Percentiles rank a stretch among this genome's conserved stretches.
phyloP scores from a whole-genome alignment of 2,113 vertebrate genomes.

The Sinocyclocheilus maitianheensis region DNA sequence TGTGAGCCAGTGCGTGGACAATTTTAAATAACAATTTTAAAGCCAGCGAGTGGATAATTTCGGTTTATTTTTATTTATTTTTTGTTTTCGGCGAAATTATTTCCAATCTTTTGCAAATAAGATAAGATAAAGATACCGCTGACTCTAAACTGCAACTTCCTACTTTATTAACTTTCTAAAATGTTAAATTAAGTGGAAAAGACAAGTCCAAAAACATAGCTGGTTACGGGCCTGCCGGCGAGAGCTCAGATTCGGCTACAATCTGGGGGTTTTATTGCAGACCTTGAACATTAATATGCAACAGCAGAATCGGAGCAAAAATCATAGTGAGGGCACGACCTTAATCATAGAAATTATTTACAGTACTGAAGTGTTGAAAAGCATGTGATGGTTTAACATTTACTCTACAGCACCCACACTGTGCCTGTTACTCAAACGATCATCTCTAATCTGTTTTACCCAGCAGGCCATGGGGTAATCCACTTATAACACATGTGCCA shows the following conservation, averaged over 20 bases:
- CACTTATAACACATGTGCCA: slow-evolving; percentile 19
- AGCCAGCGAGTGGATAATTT: too few species aligned
- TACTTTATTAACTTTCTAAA: too few species aligned
- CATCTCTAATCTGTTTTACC: slow-evolving; percentile 38
- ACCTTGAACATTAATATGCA: not conserved
- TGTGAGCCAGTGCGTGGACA: too few species aligned
- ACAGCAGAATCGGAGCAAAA: not conserved
- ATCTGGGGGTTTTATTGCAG: not conserved
- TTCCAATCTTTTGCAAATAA: too few species aligned
- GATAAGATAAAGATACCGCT: too few species aligned
- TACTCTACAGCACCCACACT: slow-evolving; percentile 19
- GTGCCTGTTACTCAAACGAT: slow-evolving; percentile 5
- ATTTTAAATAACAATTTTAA: too few species aligned
- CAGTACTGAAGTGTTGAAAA: not conserved
- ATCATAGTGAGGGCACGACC: not conserved
- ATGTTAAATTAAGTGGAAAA: too few species aligned
- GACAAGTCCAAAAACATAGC: too few species aligned
- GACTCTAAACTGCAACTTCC: too few species aligned
- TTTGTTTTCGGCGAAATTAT: too few species aligned
- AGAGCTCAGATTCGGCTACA: not conserved
- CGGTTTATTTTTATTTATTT: too few species aligned
- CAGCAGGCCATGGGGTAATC: slow-evolving; percentile 18
- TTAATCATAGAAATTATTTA: not conserved
- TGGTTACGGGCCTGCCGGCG: too few species aligned
- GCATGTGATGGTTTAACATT: slow-evolving; percentile 16